These are phyloP conservation scores for Nyctibius bracteatus DNA, from an alignment of 2,113 vertebrate species.

Conservation along the genomic window DNA sequence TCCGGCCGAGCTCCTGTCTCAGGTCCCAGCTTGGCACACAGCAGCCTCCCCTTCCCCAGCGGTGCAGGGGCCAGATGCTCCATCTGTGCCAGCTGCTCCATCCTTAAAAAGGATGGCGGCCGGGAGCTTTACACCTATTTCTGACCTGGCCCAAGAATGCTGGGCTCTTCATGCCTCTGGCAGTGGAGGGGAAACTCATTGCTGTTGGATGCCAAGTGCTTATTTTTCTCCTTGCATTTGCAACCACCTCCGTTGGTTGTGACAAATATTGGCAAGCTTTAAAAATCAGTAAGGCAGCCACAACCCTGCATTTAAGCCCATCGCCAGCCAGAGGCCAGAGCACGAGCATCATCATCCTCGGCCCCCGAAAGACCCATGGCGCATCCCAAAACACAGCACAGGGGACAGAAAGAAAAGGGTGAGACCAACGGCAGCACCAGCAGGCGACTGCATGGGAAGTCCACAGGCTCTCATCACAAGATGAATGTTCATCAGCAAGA, in stretches of 20 bases:
- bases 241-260: background rate
- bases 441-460: rapidly evolving
- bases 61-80: background rate
- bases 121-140: background rate
- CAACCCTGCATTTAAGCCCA: background rate
- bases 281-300: background rate
- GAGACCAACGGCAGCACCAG: background rate
- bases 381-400: background rate
- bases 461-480: background rate
- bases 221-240: background rate
- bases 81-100: background rate
- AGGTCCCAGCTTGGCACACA: rapidly evolving
- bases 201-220: background rate
- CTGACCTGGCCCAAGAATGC: background rate
- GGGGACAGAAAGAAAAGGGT: background rate
- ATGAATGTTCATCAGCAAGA: background rate
- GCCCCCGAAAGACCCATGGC: rapidly evolving
- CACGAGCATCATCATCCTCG: background rate
- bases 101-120: background rate
- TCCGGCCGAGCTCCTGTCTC: background rate
- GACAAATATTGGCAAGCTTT: background rate
- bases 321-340: background rate
- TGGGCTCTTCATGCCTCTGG: background rate
- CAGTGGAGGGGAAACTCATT: background rate
- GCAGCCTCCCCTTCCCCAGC: background rate